Evolutionary conservation across 2,113 vertebrate species (phyloP).

Genomic region (Eolophus roseicapilla): DNA sequence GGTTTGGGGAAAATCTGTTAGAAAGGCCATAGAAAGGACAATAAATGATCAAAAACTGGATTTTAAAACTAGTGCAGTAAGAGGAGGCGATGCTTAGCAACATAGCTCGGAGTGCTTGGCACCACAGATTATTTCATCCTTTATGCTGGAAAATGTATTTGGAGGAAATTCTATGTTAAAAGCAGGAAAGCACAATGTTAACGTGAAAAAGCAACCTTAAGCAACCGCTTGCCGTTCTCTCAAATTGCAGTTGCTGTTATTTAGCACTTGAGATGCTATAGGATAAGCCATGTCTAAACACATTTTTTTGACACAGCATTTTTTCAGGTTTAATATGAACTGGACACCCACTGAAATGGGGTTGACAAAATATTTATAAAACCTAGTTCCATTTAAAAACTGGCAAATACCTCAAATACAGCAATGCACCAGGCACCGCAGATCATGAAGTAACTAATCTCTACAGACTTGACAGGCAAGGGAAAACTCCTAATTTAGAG

Average conservation of each 20-base stretch:
- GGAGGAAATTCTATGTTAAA: neutral
- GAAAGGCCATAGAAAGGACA: conserved; percentile 35
- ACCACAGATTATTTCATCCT: neutral
- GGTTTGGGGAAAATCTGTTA: neutral
- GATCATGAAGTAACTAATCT: neutral
- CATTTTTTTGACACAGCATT: neutral
- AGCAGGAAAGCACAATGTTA: neutral
- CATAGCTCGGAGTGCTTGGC: neutral
- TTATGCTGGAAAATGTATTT: neutral
- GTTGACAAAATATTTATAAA: conserved; percentile 31
- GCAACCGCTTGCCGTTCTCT: neutral
- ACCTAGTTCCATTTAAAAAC: conserved; percentile 38
- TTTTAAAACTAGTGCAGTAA: conserved; percentile 31
- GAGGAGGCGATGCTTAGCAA: conserved; percentile 27
- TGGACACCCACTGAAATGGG: conserved; percentile 25
- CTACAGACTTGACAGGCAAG: neutral
- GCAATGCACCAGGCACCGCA: conserved; percentile 52
- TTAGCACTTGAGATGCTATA: neutral
- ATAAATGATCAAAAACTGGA: neutral
- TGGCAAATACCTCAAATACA: neutral
- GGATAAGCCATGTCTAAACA: neutral
- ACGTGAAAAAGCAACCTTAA: neutral
- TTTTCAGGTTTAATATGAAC: conserved; percentile 23
- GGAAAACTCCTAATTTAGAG: conserved; percentile 6
- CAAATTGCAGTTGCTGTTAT: neutral